Conservation (phyloP, 2,888 invertebrate genomes). For the Proisotoma minuta region DNA sequence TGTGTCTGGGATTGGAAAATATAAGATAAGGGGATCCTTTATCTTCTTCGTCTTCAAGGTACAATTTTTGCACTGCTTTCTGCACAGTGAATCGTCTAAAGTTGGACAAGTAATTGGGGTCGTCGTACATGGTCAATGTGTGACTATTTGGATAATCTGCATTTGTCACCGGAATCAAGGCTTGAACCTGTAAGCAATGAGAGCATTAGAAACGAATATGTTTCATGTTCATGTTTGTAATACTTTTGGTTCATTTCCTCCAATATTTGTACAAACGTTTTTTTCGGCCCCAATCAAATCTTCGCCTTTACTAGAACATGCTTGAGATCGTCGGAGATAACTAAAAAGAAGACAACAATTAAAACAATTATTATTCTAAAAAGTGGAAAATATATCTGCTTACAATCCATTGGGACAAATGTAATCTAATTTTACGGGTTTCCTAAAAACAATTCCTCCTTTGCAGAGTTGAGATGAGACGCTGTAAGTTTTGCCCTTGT, state of each 20-base stretch:
- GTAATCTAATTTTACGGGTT: conserved; percentile 7
- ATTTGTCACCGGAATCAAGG: conserved; percentile 10
- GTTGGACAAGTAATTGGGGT: background rate
- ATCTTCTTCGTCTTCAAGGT: background rate
- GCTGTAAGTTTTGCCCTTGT: conserved; percentile 8
- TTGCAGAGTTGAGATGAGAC: background rate
- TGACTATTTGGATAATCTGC: conserved; percentile 5
- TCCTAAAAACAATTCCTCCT: conserved; percentile 13
- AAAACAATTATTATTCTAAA: background rate
- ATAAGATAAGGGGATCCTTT: background rate
- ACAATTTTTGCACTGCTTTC: background rate
- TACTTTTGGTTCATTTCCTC: background rate
- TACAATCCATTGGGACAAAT: conserved; percentile 15
- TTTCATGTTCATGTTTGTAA: background rate
- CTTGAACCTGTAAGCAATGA: conserved; percentile 1
- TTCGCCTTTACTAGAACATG: background rate
- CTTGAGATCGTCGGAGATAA: conserved; percentile 3
- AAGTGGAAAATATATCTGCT: background rate
- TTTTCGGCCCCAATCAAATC: conserved; percentile 1
- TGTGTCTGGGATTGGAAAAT: background rate
- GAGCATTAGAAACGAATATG: too few relatives aligned
- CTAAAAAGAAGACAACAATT: background rate
- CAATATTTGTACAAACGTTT: background rate
- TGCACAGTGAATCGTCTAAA: background rate
- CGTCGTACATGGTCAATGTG: conserved; percentile 5